Percentiles rank a stretch among this genome's conserved stretches.
phyloP scores from a whole-genome alignment of 2,888 invertebrate species.

The Invenusta paracnida region DNA sequence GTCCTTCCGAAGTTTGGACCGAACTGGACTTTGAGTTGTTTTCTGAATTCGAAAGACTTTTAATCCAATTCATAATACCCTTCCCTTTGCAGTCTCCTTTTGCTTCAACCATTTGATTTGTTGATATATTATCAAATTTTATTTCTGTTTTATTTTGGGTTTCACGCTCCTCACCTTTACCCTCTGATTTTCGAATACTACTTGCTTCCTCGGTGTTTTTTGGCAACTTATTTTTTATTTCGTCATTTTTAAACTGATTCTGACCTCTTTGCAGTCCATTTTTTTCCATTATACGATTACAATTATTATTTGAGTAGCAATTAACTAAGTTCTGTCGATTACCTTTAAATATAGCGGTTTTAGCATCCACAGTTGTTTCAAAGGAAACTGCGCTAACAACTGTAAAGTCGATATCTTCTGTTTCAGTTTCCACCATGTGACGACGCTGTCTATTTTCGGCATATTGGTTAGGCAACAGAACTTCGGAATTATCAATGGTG shows the following conservation, averaged over 20 bases:
- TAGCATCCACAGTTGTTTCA: background rate
- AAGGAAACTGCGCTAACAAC: background rate
- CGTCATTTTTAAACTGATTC: background rate
- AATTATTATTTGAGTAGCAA: constrained; percentile 6
- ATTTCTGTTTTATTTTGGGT: background rate
- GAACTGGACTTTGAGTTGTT: background rate
- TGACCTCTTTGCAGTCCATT: background rate
- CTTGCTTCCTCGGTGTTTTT: background rate
- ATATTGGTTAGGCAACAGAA: background rate
- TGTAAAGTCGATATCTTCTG: constrained; percentile 11
- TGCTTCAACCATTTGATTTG: background rate
- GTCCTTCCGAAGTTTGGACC: too few relatives aligned
- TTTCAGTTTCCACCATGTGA: background rate
- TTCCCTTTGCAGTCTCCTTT: background rate
- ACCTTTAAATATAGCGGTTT: background rate
- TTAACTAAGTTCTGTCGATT: background rate
- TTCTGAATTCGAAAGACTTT: background rate
- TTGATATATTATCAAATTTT: background rate
- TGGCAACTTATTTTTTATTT: background rate
- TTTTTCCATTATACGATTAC: background rate
- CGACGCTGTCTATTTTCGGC: background rate
- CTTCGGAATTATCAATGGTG: background rate
- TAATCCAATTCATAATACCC: background rate
- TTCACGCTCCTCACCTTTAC: background rate
- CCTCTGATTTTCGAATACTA: background rate